Conservation (phyloP, 2,888 invertebrate species). For the Mystacides longicornis region DNA sequence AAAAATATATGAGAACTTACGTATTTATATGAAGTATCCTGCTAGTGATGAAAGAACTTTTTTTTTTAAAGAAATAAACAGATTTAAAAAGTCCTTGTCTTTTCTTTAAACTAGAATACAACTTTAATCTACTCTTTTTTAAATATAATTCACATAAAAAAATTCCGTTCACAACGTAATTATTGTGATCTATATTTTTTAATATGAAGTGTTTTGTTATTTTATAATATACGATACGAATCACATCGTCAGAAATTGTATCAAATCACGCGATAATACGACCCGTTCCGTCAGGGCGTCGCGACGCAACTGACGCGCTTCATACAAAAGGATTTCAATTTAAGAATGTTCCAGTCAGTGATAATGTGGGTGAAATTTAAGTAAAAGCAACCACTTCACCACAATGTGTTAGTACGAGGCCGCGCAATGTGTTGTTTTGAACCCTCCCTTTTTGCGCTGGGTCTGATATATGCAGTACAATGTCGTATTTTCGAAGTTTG, state of each 20-base stretch:
- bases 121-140: too few relatives aligned
- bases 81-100: too few relatives aligned
- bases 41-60: too few relatives aligned
- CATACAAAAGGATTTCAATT: slow-evolving; percentile 25
- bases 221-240: slow-evolving; percentile 14
- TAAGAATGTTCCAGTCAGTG: slow-evolving; percentile 14
- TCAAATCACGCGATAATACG: slow-evolving; percentile 10
- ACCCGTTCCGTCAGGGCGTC: slow-evolving; percentile 19
- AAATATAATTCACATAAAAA: too few relatives aligned
- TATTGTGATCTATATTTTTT: too few relatives aligned
- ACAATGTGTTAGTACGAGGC: too few relatives aligned
- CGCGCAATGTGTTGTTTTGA: background rate
- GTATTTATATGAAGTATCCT: too few relatives aligned
- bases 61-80: too few relatives aligned
- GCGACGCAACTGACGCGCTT: slow-evolving; percentile 25
- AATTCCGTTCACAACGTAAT: too few relatives aligned
- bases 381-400: background rate
- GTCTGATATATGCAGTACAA: background rate
- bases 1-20: too few relatives aligned
- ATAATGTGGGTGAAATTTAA: background rate
- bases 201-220: background rate
- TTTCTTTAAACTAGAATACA: too few relatives aligned
- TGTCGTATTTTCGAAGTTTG: background rate
- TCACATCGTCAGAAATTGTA: slow-evolving; percentile 11
- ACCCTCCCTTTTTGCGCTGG: background rate